phyloP scores from a whole-genome alignment of 2,888 invertebrate genomes.

The Digitonthophagus gazella region DNA sequence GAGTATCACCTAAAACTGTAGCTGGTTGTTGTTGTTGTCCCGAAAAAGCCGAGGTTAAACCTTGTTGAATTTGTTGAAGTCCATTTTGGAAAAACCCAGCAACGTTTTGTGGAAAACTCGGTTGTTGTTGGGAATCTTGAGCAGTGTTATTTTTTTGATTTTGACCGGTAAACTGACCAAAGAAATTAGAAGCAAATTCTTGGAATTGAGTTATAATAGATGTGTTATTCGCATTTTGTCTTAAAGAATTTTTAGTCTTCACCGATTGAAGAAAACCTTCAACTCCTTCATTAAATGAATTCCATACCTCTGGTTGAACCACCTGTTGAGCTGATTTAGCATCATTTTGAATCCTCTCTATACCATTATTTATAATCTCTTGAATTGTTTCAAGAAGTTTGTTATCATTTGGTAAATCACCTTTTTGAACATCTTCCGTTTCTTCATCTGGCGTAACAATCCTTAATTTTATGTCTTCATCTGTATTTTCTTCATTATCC shows the following conservation, averaged over 20 bases:
- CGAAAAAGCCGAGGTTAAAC: constrained; percentile 9
- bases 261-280: constrained; percentile 27
- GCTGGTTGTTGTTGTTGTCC: constrained; percentile 17
- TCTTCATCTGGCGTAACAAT: constrained; percentile 14
- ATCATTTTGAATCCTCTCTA: constrained; percentile 28
- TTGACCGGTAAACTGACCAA: constrained; percentile 21
- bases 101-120: constrained; percentile 29
- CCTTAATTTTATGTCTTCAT: constrained; percentile 7
- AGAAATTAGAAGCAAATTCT: constrained; percentile 28
- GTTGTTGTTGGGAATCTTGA: constrained; percentile 23
- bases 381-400: constrained; percentile 26
- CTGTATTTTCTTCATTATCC: constrained; percentile 9
- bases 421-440: background rate
- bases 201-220: constrained; percentile 27
- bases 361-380: constrained; percentile 28
- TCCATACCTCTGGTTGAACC: constrained; percentile 27
- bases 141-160: constrained; percentile 24
- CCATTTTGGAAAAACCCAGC: constrained; percentile 27
- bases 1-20: constrained; percentile 20
- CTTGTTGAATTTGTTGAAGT: constrained; percentile 23
- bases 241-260: constrained; percentile 24
- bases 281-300: constrained; percentile 28
- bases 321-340: constrained; percentile 24
- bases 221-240: constrained; percentile 25
- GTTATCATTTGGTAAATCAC: constrained; percentile 10